A percentile compares a stretch with the other conserved stretches of the same genome.
These are phyloP conservation scores for Aix galericulata DNA, from an alignment of 2,113 vertebrate species.

Conservation along the genomic window DNA sequence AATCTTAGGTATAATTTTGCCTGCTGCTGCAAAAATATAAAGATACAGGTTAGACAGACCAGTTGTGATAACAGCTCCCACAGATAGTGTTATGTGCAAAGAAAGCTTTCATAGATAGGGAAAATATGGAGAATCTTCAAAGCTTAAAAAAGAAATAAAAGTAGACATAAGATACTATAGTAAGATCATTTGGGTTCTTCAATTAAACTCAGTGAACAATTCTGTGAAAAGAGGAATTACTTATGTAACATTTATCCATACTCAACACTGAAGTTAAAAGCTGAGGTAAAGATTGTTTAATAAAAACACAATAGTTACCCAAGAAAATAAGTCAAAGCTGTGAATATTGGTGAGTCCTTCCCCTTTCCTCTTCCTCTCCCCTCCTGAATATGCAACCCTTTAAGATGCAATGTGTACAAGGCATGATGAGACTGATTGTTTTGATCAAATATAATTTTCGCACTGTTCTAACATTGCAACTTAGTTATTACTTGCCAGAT, in stretches of 20 bases:
- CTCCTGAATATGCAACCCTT: neutral
- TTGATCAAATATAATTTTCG: constrained; percentile 11
- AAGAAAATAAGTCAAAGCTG: constrained; percentile 9
- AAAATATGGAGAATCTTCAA: neutral
- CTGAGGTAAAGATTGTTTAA: neutral
- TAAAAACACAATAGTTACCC: neutral
- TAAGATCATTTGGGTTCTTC: neutral
- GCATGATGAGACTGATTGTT: neutral
- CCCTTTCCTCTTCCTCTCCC: neutral
- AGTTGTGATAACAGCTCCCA: neutral
- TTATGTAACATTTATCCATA: neutral
- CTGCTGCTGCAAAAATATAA: neutral
- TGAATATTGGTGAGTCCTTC: neutral
- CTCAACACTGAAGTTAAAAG: neutral
- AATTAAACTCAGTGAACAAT: neutral
- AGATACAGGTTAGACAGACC: neutral
- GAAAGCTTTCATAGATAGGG: neutral
- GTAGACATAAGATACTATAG: neutral
- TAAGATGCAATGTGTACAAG: neutral
- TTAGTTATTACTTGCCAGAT: constrained; percentile 1
- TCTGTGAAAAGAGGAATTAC: neutral
- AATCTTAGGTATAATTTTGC: neutral
- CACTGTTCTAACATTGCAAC: neutral
- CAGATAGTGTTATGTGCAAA: neutral
- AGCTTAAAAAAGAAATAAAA: neutral